These are phyloP conservation scores for Caenorhabditis sp. DNA, from an alignment of 2,888 invertebrate species.

Conservation along the genomic window DNA sequence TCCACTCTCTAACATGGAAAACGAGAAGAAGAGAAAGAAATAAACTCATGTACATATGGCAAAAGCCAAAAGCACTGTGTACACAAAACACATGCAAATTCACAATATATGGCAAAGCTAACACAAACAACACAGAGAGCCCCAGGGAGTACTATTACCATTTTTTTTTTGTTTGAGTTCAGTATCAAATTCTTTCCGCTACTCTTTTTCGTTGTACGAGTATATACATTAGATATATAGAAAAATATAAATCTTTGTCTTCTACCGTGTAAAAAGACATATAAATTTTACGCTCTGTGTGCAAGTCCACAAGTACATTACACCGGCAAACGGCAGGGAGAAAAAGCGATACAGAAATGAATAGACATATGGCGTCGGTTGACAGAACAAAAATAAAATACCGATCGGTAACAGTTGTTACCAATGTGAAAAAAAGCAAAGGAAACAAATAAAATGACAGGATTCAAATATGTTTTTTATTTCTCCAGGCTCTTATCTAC, in stretches of 20 bases:
- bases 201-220: background rate
- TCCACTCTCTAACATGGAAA: too few species aligned
- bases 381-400: background rate
- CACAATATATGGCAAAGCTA: background rate
- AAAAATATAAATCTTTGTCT: too few species aligned
- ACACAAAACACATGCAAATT: slow-evolving; percentile 17
- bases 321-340: too few species aligned
- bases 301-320: too few species aligned
- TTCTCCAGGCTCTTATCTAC: slow-evolving; percentile 53
- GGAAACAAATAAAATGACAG: too few species aligned
- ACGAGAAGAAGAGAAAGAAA: background rate
- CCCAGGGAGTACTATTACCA: slow-evolving; percentile 52
- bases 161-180: background rate
- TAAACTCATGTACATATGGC: slow-evolving; percentile 1
- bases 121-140: slow-evolving; percentile 13
- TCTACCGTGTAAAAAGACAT: too few species aligned
- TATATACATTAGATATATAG: too few species aligned
- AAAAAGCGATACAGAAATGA: too few species aligned
- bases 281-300: too few species aligned
- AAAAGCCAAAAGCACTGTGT: slow-evolving; percentile 14
- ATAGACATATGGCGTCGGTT: slow-evolving; percentile 14
- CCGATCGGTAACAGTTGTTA: too few species aligned
- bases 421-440: too few species aligned
- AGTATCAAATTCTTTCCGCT: background rate
- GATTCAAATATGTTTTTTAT: background rate